Conservation (phyloP, 2,888 invertebrate species). For the Spisula solida region DNA sequence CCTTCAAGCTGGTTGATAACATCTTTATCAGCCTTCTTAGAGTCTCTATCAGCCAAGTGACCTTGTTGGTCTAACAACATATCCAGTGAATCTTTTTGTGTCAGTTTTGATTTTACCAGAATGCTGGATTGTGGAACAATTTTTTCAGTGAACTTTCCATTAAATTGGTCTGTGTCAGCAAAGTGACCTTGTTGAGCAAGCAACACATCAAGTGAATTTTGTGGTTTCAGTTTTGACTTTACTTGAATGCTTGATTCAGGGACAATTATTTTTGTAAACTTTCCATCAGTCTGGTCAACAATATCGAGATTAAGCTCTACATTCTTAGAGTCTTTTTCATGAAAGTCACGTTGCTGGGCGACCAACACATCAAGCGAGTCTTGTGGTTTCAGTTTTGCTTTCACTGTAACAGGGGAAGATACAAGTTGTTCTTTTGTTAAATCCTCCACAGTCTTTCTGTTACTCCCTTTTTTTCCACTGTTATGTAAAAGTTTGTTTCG, state of each 20-base stretch:
- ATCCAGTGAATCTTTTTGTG: slow-evolving; percentile 58
- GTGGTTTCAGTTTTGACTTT: slow-evolving; percentile 48
- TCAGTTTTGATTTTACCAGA: slow-evolving; percentile 46
- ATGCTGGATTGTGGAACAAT: too few relatives aligned
- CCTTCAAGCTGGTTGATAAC: too few relatives aligned
- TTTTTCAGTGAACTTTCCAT: too few relatives aligned
- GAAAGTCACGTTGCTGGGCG: too few relatives aligned
- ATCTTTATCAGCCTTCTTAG: slow-evolving; percentile 42
- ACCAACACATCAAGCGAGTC: not conserved
- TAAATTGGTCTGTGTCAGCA: too few relatives aligned
- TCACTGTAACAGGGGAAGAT: not conserved
- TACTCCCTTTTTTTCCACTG: not conserved
- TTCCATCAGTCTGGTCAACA: too few relatives aligned
- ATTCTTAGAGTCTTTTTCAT: too few relatives aligned
- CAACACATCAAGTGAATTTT: slow-evolving; percentile 61
- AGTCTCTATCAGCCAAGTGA: slow-evolving; percentile 44
- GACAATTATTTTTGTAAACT: too few relatives aligned
- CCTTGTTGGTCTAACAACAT: slow-evolving; percentile 60
- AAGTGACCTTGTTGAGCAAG: too few relatives aligned
- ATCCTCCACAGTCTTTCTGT: not conserved
- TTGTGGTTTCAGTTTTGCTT: slow-evolving; percentile 47
- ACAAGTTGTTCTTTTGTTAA: not conserved
- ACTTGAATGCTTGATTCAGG: not conserved
- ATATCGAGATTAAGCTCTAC: too few relatives aligned
- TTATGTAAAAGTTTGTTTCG: not conserved